Evolutionary conservation across 2,888 invertebrate species (phyloP).

Genomic region (Polyommatus iphigenia): DNA sequence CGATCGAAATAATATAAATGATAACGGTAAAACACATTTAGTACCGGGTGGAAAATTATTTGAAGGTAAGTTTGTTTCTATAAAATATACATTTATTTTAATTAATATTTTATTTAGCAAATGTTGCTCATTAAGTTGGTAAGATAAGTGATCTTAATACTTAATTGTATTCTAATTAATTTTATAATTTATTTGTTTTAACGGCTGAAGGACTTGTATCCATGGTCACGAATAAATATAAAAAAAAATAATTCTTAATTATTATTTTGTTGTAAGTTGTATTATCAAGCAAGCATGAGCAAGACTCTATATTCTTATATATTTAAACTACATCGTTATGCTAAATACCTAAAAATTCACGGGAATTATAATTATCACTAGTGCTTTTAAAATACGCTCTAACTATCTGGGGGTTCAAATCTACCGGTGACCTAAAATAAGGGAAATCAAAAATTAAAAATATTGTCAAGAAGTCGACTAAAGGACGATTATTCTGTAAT

Average conservation of each 20-base stretch:
- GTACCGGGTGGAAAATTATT: slow-evolving; percentile 27
- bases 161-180: too few species aligned
- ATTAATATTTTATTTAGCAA: neutral
- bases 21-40: slow-evolving; percentile 39
- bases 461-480: neutral
- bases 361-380: neutral
- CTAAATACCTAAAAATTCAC: neutral
- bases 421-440: neutral
- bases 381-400: neutral
- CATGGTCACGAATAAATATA: too few species aligned
- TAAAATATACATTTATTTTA: slow-evolving; percentile 20
- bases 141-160: neutral
- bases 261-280: slow-evolving; percentile 2
- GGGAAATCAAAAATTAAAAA: neutral
- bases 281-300: neutral
- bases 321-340: neutral
- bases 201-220: too few species aligned
- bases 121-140: neutral
- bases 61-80: slow-evolving; percentile 46
- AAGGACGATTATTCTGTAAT: neutral
- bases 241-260: too few species aligned
- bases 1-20: slow-evolving; percentile 51
- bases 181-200: too few species aligned
- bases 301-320: too few species aligned
- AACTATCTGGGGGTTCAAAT: neutral